Evolutionary conservation across 2,797 vertebrate species (phyloP), one percentile per base, ranked within the genome.

Genomic region (Pangasius djambal): DNA sequence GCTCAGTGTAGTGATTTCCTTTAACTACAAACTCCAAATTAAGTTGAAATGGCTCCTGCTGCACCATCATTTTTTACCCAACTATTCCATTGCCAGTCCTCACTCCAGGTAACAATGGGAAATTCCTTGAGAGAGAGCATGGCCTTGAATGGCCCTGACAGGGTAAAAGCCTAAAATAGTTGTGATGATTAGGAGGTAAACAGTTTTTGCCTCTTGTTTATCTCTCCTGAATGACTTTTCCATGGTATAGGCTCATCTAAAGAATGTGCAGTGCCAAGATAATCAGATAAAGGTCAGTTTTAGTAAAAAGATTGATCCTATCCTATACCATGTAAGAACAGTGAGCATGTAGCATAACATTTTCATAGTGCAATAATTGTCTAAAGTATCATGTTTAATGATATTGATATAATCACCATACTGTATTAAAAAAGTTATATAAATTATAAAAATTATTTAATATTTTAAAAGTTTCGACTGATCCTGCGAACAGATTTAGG

Each of bases 1-100:
- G 25, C 82, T 65, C 28, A 83, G 7, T 48, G 18, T 48, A 83
- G 25, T 63, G 22, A 83, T 61, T 83, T 83, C 57, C 57, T 83
- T 63, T 40, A 65, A 65, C 59, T 65, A 18, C 59, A 48, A 8
- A 48, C 25, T 65, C 34, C 25, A 44, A 28, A 63, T 83, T 3
- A 25, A 82, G 40, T 20, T n/a, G 15, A 83, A 83, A 44, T 16
- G 20, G 34, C 31, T 61, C 9, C 31, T 40, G 37, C 16, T 12
- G 8, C 25, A 50, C 74, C 75, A 78, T 52, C 75, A 52, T 52
- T 82, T 31, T 79, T 82, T 13, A 6, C 10, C 0, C 3, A 57
- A 10, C 77, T 61, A 82, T 25, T 82, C 55, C 79, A 37, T 57
- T 82, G 15, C 20, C 31, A 13, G 10, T 59, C 55, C 10, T 82